Base-by-base conservation (phyloP, 1,140 invertebrate species). In the Rhizoglyphus robini region DNA sequence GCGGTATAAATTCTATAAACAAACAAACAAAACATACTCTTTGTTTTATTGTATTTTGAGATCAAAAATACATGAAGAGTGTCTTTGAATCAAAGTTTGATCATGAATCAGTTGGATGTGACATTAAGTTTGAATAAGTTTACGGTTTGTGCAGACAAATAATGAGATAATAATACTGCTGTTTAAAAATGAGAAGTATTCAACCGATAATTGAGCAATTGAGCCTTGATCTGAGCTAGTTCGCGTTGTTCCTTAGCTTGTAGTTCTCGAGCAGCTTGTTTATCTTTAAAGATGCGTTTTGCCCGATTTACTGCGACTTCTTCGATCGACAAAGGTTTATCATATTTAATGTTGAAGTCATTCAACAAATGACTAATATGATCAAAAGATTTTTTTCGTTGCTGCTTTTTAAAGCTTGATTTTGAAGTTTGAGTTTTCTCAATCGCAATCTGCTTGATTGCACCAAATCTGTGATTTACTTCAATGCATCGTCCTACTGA, bases 271-370 rank as follows among this genome's bases (percentile, higher is more conserved):
- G 58, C 31, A 66, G 41, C 58, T 68, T 80, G 72, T 46, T 78
- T 76, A 69, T 91, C 88, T 70, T 85, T 82, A 0, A 83, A 83
- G 63, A 92, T 84, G 65, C 89, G 79, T 71, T 95, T 90, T 2
- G 87, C 88, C 69, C 90, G 80, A 59, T 84, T 84, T 5, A 83
- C 80, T 2, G 91, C 91, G 34, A 96, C 87, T 69, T 90, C 86
- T 69, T 86, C 82, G 0, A 91, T 90, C 64, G 83, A 81, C 23
- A 90, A 76, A 0, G 91, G 91, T 67, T 80, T 81, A 69, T 96
- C 92, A 71, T 92, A 89, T 71, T 84, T 83, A 54, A 97, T 87
- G 15, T 60, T 29, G 27, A 23, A 60, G 13, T 34, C 27, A 2
- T 34, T 60, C 31, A 83, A 80, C 67, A 95, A 75, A 38, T 92